Conservation (phyloP, 1,140 invertebrate genomes). For the Calliphora vicina region DNA sequence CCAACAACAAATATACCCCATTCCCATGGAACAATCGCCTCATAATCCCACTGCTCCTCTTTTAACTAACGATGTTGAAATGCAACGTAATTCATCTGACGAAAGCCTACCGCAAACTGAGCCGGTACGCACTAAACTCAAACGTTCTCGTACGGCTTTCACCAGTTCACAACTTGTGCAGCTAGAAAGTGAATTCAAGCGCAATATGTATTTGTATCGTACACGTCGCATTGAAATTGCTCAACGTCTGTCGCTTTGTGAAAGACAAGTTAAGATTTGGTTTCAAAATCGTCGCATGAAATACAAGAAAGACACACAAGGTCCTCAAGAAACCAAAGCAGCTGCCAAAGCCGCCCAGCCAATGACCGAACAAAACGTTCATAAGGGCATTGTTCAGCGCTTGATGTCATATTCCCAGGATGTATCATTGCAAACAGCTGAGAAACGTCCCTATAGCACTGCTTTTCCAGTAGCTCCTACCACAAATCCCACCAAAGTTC, state of each 20-base stretch:
- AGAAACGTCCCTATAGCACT: neutral
- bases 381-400: conserved; percentile 56
- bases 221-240: conserved; percentile 84
- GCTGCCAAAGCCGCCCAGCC: conserved; percentile 48
- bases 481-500: neutral
- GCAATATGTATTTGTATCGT: conserved; percentile 81
- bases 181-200: conserved; percentile 64
- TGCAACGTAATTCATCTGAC: conserved; percentile 51
- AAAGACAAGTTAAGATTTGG: conserved; percentile 93
- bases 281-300: conserved; percentile 65
- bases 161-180: conserved; percentile 83
- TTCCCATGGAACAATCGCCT: conserved; percentile 36
- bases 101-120: conserved; percentile 48
- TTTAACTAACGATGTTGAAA: neutral
- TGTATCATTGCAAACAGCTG: conserved; percentile 39
- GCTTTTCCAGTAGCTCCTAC: neutral
- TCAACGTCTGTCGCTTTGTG: conserved; percentile 75
- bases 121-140: conserved; percentile 43
- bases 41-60: neutral
- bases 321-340: conserved; percentile 45
- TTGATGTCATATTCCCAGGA: conserved; percentile 60
- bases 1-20: conserved; percentile 27
- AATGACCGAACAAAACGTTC: conserved; percentile 52
- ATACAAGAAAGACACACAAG: conserved; percentile 56
- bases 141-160: conserved; percentile 77